Base-by-base conservation (phyloP, 2,888 invertebrate species). In the Aleiodes testaceus region DNA sequence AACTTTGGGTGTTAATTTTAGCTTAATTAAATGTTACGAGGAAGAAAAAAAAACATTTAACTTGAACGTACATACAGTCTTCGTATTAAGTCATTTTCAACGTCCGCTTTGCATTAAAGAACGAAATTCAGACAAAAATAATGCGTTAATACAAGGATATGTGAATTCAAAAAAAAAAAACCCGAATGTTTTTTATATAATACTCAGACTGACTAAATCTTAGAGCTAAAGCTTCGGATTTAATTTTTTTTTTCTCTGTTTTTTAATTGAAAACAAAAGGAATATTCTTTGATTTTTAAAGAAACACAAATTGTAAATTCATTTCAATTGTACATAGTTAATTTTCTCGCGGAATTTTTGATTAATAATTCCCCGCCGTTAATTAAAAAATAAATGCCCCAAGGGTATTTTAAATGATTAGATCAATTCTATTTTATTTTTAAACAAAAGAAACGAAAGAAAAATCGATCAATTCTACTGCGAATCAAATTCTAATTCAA, bases 171-270 rank as follows among this genome's bases (percentile, higher is more conserved):
- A 36, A 70, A 30, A 2, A 22, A 49, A 64, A n/a, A 65, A 44
- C 20, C 36, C 16, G 30, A 61, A 55, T 16, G 63, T 67, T 72
- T 73, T 74, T 72, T 72, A 63, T 66, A 68, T 72, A 66, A 76
- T 77, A 75, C 69, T 77, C 72, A 63, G 71, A 75, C 74, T 74
- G 75, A 75, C 50, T 55, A 70, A 70, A 71, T 59, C 61, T 70
- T 64, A 22, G 20, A 55, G 36, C 36, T 9, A 22, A 52, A 52
- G 45, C 63, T 64, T 47, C 16, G 22, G 22, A 44, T 64, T 44
- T 9, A 30, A 49, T 30, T 50, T 49, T 11, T 65, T 64, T 47
- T 64, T 49, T 66, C 36, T 30, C 18, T 36, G 30, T 20, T 36
- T 50, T 30, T 53, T 26, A 53, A 42, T 53, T 53, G 9, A 66